These are phyloP conservation scores for Benthosema pterotum DNA, from an alignment of 2,797 vertebrate species.

Conservation along the genomic window DNA sequence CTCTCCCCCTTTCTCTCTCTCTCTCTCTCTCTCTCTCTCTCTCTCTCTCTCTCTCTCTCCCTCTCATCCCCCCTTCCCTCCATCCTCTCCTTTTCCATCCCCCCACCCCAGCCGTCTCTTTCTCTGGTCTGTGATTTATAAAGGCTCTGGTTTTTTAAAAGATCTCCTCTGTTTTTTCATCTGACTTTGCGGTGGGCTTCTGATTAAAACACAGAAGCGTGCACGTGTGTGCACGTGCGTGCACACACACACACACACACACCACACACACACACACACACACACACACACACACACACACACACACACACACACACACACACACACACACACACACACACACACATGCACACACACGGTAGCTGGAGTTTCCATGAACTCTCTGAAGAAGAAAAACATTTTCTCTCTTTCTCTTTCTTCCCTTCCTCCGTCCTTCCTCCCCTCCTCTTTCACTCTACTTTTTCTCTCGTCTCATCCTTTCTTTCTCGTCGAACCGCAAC, in stretches of 20 bases:
- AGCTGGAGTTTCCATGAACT: constrained; percentile 45
- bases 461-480: not conserved
- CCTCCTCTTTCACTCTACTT: not conserved
- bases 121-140: constrained; percentile 4
- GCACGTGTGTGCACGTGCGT: not conserved
- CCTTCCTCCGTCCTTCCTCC: not conserved
- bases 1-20: constrained; percentile 11
- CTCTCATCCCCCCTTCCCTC: constrained; percentile 34
- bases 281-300: not conserved
- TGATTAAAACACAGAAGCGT: constrained; percentile 39
- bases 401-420: not conserved
- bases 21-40: not conserved
- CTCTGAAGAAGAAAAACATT: constrained; percentile 18
- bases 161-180: constrained; percentile 61
- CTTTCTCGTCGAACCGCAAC: too few species aligned
- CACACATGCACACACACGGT: constrained; percentile 1
- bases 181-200: constrained; percentile 51
- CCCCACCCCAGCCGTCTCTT: constrained; percentile 17
- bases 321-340: constrained; percentile 3
- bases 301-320: constrained; percentile 12
- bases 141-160: constrained; percentile 45
- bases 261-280: constrained; percentile 18
- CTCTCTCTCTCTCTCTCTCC: not conserved
- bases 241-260: constrained; percentile 14
- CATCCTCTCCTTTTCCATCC: constrained; percentile 8